These are phyloP conservation scores for Xestia ashworthii DNA, from an alignment of 2,888 invertebrate species.

Conservation along the genomic window DNA sequence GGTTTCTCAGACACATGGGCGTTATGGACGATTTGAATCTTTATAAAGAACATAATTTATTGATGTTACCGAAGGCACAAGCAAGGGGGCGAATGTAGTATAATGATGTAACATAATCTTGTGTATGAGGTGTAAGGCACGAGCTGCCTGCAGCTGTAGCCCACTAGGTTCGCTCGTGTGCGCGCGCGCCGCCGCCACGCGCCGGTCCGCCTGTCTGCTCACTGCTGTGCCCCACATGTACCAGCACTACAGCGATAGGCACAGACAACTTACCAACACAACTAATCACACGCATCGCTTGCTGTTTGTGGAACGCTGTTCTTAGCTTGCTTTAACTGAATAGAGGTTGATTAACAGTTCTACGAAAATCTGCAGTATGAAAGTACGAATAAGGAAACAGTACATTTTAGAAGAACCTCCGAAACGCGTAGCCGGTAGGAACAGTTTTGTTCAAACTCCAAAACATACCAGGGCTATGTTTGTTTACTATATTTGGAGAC, in stretches of 20 bases:
- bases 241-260: conserved; percentile 2
- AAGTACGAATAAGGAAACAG: neutral
- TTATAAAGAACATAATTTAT: conserved; percentile 22
- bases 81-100: neutral
- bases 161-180: conserved; percentile 45
- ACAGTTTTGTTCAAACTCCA: neutral
- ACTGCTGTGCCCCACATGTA: neutral
- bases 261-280: neutral
- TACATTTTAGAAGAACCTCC: neutral
- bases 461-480: neutral
- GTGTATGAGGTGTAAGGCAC: neutral
- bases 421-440: neutral
- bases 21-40: neutral
- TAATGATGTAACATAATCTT: neutral
- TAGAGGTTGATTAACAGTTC: neutral
- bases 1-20: neutral
- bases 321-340: neutral
- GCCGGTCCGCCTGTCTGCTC: conserved; percentile 7
- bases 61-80: neutral
- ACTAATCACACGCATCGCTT: conserved; percentile 6
- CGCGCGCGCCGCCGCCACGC: conserved; percentile 10
- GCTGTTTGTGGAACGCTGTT: neutral
- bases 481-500: conserved; percentile 1
- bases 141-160: conserved; percentile 45
- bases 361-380: neutral